A percentile compares a stretch with the other conserved stretches of the same genome.
Evolutionary conservation across 1,140 invertebrate genomes (phyloP).

Genomic region (Pantala flavescens): DNA sequence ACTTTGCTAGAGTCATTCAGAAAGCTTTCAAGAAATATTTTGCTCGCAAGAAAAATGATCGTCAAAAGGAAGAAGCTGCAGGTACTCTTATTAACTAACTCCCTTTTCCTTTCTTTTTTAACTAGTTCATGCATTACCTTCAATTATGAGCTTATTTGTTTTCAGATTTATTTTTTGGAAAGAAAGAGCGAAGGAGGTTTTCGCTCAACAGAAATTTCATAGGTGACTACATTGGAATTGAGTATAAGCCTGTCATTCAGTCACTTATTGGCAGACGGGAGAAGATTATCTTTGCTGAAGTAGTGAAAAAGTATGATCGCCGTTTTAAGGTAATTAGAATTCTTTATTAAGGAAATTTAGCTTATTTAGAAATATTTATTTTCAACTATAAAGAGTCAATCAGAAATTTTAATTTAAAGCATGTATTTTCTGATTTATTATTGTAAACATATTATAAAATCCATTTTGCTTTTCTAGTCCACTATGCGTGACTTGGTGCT

Average conservation of each 20-base stretch:
- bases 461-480: background rate
- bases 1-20: slow-evolving; percentile 58
- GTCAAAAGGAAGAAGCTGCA: slow-evolving; percentile 50
- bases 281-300: slow-evolving; percentile 57
- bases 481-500: slow-evolving; percentile 56
- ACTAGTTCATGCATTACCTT: background rate
- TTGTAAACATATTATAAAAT: no score
- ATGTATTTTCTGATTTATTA: no score
- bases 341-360: background rate
- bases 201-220: slow-evolving; percentile 63
- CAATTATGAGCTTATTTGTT: background rate
- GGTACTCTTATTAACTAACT: slow-evolving; percentile 23
- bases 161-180: slow-evolving; percentile 48
- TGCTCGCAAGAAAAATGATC: slow-evolving; percentile 47
- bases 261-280: slow-evolving; percentile 52
- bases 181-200: slow-evolving; percentile 53
- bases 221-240: slow-evolving; percentile 64
- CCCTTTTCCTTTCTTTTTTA: background rate
- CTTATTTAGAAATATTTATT: background rate
- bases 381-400: background rate
- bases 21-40: slow-evolving; percentile 61
- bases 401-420: no score
- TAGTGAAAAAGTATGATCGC: slow-evolving; percentile 60
- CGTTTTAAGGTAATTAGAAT: slow-evolving; percentile 48
- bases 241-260: slow-evolving; percentile 46